Evolutionary conservation across 2,888 invertebrate genomes (phyloP).

Genomic region (Anagyrus pseudococci): DNA sequence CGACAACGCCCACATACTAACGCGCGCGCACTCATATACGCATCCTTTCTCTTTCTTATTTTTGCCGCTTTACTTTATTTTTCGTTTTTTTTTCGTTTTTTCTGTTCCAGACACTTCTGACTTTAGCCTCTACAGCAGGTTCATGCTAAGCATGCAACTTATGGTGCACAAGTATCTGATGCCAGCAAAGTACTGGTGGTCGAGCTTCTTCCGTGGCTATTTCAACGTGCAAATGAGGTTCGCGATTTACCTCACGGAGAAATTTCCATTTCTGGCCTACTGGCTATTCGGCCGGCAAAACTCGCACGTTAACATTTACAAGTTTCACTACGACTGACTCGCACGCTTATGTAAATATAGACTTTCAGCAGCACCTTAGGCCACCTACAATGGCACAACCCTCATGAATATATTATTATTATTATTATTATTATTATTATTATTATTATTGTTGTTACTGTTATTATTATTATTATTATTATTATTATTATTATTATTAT

Average conservation of each 20-base stretch:
- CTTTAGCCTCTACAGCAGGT: constrained; percentile 53
- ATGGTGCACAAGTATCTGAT: constrained; percentile 57
- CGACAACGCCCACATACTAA: too few relatives aligned
- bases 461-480: too few relatives aligned
- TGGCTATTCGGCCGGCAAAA: constrained; percentile 69
- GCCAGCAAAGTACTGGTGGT: constrained; percentile 53
- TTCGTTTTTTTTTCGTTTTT: too few relatives aligned
- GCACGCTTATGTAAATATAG: too few relatives aligned
- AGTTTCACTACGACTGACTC: constrained; percentile 45
- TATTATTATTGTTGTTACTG: too few relatives aligned
- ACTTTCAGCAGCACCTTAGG: too few relatives aligned
- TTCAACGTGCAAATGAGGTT: constrained; percentile 70
- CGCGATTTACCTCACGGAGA: constrained; percentile 69
- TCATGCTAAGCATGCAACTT: constrained; percentile 54
- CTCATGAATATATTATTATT: too few relatives aligned
- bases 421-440: too few relatives aligned
- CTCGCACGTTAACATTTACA: constrained; percentile 68
- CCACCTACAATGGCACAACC: neutral
- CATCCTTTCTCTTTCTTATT: too few relatives aligned
- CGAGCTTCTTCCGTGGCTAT: constrained; percentile 65
- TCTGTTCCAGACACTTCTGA: constrained; percentile 46
- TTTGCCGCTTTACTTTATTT: too few relatives aligned
- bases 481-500: too few relatives aligned
- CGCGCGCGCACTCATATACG: too few relatives aligned
- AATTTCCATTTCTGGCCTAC: constrained; percentile 75